A percentile compares a stretch with the other conserved stretches of the same genome.
Evolutionary conservation across 2,797 vertebrate genomes (phyloP).

Genomic region (Pteronotus mesoamericanus): DNA sequence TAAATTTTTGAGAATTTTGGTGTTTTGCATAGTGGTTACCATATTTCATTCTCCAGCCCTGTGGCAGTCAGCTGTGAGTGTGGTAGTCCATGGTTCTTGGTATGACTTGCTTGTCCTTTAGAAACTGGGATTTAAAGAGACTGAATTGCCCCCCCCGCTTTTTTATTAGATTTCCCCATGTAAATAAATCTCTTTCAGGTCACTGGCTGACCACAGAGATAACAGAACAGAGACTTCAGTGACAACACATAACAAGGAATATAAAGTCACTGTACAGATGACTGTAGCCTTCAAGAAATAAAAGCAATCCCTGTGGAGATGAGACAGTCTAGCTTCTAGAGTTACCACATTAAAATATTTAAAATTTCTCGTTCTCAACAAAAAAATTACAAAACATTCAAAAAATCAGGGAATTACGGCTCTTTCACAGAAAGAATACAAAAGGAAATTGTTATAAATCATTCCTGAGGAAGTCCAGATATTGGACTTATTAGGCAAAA

Average conservation of each 20-base stretch:
- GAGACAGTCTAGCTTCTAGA: not conserved
- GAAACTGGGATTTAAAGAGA: constrained; percentile 16
- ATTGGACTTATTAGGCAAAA: not conserved
- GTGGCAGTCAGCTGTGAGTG: not conserved
- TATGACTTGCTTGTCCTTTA: not conserved
- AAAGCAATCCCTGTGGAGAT: not conserved
- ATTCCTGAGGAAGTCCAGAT: not conserved
- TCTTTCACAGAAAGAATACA: not conserved
- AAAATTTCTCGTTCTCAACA: not conserved
- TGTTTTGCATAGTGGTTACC: not conserved
- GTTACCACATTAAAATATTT: not conserved
- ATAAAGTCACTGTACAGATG: not conserved
- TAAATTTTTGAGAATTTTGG: not conserved
- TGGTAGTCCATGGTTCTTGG: not conserved
- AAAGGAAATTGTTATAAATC: not conserved
- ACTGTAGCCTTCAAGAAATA: not conserved
- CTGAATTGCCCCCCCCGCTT: not conserved
- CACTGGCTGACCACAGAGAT: not conserved
- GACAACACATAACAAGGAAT: not conserved
- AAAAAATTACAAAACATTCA: not conserved
- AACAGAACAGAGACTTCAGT: not conserved
- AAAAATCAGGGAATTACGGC: not conserved
- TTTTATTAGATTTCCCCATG: not conserved
- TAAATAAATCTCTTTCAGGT: constrained; percentile 4
- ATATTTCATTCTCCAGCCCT: not conserved